phyloP scores from a whole-genome alignment of 2,888 invertebrate genomes.

The Pterostichus niger region DNA sequence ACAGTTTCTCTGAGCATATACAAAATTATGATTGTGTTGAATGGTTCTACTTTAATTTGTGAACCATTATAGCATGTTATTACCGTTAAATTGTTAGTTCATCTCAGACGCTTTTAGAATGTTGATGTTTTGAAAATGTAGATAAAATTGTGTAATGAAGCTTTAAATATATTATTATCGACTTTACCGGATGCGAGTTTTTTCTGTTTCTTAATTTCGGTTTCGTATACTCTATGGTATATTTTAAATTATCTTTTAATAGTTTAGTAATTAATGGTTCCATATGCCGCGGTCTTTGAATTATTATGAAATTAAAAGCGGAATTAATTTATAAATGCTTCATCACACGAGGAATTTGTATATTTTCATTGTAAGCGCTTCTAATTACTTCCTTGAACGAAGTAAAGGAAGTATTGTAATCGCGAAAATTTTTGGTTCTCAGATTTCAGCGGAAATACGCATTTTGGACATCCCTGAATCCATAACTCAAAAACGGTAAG shows the following conservation, averaged over 20 bases:
- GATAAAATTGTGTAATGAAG: slow-evolving; percentile 39
- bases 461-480: too few relatives aligned
- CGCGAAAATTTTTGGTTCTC: too few relatives aligned
- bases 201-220: slow-evolving; percentile 16
- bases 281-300: background rate
- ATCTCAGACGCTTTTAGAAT: slow-evolving; percentile 10
- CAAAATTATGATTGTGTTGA: too few relatives aligned
- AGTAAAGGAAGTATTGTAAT: too few relatives aligned
- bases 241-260: slow-evolving; percentile 52
- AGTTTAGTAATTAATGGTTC: slow-evolving; percentile 12
- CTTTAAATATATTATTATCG: slow-evolving; percentile 27
- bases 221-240: slow-evolving; percentile 26
- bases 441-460: too few relatives aligned
- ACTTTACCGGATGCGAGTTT: slow-evolving; percentile 1
- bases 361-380: too few relatives aligned
- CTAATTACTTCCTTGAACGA: too few relatives aligned
- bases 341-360: too few relatives aligned
- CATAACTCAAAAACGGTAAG: too few relatives aligned
- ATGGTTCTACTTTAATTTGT: background rate
- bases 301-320: too few relatives aligned
- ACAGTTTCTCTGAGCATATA: too few relatives aligned
- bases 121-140: slow-evolving; percentile 20
- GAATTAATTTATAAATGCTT: too few relatives aligned
- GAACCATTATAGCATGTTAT: slow-evolving; percentile 17
- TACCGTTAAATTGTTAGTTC: slow-evolving; percentile 50